phyloP scores from a whole-genome alignment of 1,140 invertebrate species.

The Asbolus verrucosus region DNA sequence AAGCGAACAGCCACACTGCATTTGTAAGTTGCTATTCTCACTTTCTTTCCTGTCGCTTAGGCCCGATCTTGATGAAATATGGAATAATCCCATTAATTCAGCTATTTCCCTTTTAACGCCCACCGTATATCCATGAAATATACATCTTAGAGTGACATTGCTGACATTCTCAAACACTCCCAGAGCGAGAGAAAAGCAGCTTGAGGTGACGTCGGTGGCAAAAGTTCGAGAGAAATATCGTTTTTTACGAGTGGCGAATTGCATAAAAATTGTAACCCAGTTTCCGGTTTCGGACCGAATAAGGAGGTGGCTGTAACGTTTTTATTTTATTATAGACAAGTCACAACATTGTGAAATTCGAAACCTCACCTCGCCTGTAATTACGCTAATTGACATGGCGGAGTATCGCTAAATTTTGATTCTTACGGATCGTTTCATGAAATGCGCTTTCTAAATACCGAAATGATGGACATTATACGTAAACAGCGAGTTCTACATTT shows the following conservation, averaged over 20 bases:
- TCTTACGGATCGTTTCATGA: neutral
- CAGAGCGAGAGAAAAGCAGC: conserved; percentile 22
- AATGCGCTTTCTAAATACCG: conserved; percentile 23
- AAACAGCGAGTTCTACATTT: neutral
- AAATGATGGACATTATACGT: neutral
- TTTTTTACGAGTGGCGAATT: neutral
- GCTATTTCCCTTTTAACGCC: conserved; percentile 28
- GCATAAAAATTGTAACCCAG: conserved; percentile 15
- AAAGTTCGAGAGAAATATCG: neutral
- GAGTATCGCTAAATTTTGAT: conserved; percentile 3
- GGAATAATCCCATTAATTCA: conserved; percentile 2
- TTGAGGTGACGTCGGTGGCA: neutral
- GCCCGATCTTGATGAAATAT: neutral
- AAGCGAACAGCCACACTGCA: conserved; percentile 6
- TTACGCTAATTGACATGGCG: neutral
- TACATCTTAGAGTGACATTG: conserved; percentile 27
- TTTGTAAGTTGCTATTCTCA: no score
- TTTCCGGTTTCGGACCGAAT: conserved; percentile 8
- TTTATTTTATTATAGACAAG: conserved; percentile 1
- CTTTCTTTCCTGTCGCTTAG: no score
- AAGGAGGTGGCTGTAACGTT: neutral
- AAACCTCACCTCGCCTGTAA: conserved; percentile 1
- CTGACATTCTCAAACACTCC: conserved; percentile 31
- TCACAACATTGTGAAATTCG: conserved; percentile 17
- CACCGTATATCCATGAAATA: neutral